phyloP scores from a whole-genome alignment of 2,888 invertebrate genomes.

The Xanthorhoe spadicearia region DNA sequence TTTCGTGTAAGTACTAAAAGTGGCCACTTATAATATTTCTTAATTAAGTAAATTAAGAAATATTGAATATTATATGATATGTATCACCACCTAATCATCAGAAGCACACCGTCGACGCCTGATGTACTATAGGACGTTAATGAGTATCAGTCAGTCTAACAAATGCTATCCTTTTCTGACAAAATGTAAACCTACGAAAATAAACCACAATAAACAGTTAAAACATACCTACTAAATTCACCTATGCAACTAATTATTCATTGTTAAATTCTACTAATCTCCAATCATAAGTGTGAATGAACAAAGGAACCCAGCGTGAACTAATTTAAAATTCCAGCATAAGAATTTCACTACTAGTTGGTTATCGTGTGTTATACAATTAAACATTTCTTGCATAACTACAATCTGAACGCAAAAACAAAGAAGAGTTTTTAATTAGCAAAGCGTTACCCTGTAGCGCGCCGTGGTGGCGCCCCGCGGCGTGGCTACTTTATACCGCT shows the following conservation, averaged over 20 bases:
- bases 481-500: slow-evolving; percentile 78
- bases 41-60: too few species aligned
- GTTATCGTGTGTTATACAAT: slow-evolving; percentile 70
- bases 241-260: not conserved
- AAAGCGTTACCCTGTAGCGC: slow-evolving; percentile 65
- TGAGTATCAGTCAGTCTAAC: too few species aligned
- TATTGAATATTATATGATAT: too few species aligned
- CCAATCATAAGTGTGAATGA: slow-evolving; percentile 41
- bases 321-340: slow-evolving; percentile 57
- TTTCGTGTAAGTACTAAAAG: not conserved
- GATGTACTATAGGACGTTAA: too few species aligned
- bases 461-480: slow-evolving; percentile 66
- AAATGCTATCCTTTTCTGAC: too few species aligned
- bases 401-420: slow-evolving; percentile 70
- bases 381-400: slow-evolving; percentile 69
- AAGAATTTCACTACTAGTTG: slow-evolving; percentile 65
- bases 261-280: slow-evolving; percentile 12
- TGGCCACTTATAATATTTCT: too few species aligned
- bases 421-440: slow-evolving; percentile 79
- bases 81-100: too few species aligned
- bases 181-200: not conserved
- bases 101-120: too few species aligned
- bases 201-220: not conserved
- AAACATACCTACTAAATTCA: too few species aligned
- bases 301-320: slow-evolving; percentile 53